Evolutionary conservation across 2,113 vertebrate genomes (phyloP).

Genomic region (Pipa parva): DNA sequence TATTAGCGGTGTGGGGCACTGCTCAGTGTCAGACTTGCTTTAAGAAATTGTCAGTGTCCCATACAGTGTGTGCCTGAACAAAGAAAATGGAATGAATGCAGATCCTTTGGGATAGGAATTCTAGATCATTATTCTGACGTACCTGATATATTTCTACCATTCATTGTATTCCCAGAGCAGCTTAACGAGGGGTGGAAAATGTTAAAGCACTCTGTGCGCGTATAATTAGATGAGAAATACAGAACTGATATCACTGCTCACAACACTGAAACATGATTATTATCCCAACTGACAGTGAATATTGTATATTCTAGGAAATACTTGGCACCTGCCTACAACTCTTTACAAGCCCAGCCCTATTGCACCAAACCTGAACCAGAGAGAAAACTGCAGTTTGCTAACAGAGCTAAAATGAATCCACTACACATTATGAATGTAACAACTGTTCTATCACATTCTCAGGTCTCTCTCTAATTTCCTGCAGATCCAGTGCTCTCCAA

Average conservation of each 20-base stretch:
- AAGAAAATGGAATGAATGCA: not conserved
- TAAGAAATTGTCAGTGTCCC: slow-evolving; percentile 10
- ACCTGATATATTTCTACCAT: slow-evolving; percentile 29
- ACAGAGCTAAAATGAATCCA: too few relatives aligned
- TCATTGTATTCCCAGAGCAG: slow-evolving; percentile 30
- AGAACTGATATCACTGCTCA: slow-evolving; percentile 9
- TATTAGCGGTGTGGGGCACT: too few relatives aligned
- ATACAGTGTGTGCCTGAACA: not conserved
- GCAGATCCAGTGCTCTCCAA: too few relatives aligned
- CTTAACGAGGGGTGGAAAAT: slow-evolving; percentile 32
- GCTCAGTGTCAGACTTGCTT: too few relatives aligned
- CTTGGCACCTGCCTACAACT: not conserved
- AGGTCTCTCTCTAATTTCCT: too few relatives aligned
- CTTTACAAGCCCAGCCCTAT: not conserved
- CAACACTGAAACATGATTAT: not conserved
- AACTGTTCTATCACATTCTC: too few relatives aligned
- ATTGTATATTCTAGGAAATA: not conserved
- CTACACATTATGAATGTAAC: too few relatives aligned
- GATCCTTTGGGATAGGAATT: not conserved
- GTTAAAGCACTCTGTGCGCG: slow-evolving; percentile 8
- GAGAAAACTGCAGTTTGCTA: slow-evolving; percentile 4
- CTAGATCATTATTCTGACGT: slow-evolving; percentile 31
- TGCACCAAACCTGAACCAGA: not conserved
- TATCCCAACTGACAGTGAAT: not conserved
- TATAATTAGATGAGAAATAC: slow-evolving; percentile 30